Percentiles rank a stretch among this genome's conserved stretches.
Evolutionary conservation across 2,113 vertebrate genomes (phyloP).

Genomic region (Cygnus buccinator): DNA sequence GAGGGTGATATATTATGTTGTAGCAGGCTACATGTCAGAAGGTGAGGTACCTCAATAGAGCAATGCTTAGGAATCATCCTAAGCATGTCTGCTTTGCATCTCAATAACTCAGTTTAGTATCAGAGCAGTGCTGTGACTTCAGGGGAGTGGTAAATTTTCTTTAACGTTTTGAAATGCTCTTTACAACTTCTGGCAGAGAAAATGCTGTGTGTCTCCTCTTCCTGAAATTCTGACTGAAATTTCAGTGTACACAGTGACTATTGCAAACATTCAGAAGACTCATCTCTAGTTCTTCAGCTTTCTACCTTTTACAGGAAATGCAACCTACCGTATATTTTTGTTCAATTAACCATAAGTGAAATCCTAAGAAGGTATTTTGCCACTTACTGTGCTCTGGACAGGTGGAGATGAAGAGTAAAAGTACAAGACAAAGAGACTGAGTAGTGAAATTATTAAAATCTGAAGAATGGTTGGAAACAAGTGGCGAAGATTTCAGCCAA

Average conservation of each 20-base stretch:
- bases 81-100: neutral
- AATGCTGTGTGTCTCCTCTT: neutral
- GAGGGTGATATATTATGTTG: neutral
- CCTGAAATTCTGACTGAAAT: neutral
- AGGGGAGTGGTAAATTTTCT: neutral
- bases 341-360: neutral
- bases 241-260: neutral
- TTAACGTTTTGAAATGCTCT: neutral
- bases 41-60: neutral
- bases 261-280: neutral
- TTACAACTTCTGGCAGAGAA: neutral
- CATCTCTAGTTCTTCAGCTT: neutral
- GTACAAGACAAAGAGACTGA: neutral
- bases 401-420: neutral
- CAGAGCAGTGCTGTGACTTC: neutral
- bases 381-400: neutral
- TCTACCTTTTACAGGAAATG: neutral
- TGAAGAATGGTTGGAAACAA: neutral
- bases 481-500: neutral
- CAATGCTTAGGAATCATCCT: neutral
- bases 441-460: neutral
- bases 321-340: neutral
- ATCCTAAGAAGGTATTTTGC: neutral
- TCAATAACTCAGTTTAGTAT: neutral
- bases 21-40: neutral